Percentiles rank a stretch among this genome's conserved stretches.
phyloP scores from a whole-genome alignment of 37 sponge, comb jelly and placozoan species.

The Cliona cf. orientalis region DNA sequence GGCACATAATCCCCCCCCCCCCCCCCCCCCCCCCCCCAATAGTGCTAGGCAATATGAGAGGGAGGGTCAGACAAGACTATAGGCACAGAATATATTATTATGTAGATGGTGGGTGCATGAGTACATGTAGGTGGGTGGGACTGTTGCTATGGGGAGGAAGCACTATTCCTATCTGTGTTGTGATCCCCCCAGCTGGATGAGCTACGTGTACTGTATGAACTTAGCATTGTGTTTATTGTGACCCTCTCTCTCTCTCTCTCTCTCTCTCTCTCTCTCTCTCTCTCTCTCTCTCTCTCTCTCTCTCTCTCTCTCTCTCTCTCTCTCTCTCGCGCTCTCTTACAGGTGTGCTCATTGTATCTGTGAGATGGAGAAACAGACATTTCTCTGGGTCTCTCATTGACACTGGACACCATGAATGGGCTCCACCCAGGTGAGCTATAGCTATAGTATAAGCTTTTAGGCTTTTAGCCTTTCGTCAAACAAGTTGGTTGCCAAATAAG shows the following conservation, averaged over 20 bases:
- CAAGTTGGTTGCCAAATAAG: neutral
- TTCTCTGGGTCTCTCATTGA: slow-evolving; percentile 95
- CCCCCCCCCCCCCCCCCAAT: too few relatives aligned
- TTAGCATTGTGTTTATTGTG: neutral
- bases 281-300: neutral
- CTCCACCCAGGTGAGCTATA: slow-evolving; percentile 88
- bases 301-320: slow-evolving; percentile 6
- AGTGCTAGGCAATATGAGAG: too few relatives aligned
- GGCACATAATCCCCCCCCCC: too few relatives aligned
- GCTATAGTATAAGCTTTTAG: neutral
- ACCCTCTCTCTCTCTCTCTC: slow-evolving; percentile 1
- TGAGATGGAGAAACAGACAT: slow-evolving; percentile 83
- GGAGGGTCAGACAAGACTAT: too few relatives aligned
- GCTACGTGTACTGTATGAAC: neutral
- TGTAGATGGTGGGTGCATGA: too few relatives aligned
- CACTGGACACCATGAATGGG: slow-evolving; percentile 90
- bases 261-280: neutral
- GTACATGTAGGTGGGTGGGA: too few relatives aligned
- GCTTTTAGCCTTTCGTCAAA: neutral
- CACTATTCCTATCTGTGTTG: too few relatives aligned
- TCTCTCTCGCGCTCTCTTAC: neutral
- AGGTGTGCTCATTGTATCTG: slow-evolving; percentile 90
- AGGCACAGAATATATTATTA: too few relatives aligned
- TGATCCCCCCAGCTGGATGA: too few relatives aligned
- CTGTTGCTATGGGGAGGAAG: too few relatives aligned